Evolutionary conservation across 2,113 vertebrate species (phyloP).

Genomic region (Pteruthius melanotis): DNA sequence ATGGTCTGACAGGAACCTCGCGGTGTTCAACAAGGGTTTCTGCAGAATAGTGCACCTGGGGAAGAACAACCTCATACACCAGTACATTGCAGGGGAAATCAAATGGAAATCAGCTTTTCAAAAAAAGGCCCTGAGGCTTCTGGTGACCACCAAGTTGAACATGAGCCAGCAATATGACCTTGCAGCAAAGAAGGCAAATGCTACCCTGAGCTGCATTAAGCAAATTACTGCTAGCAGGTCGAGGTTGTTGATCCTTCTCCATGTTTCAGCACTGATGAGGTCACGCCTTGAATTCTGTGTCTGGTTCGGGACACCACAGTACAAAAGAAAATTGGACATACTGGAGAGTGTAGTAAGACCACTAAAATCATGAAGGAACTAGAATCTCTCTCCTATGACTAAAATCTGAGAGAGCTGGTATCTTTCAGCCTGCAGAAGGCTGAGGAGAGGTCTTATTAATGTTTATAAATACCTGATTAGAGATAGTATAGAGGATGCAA

Average conservation of each 20-base stretch:
- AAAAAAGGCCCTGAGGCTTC: not conserved
- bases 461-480: not conserved
- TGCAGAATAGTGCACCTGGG: not conserved
- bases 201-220: not conserved
- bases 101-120: not conserved
- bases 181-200: not conserved
- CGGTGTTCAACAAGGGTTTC: not conserved
- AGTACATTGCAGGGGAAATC: not conserved
- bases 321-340: not conserved
- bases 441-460: not conserved
- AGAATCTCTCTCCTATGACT: not conserved
- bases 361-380: not conserved
- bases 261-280: not conserved
- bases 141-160: not conserved
- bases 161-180: not conserved
- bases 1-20: not conserved
- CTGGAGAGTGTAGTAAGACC: not conserved
- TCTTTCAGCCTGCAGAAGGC: not conserved
- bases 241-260: not conserved
- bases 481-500: not conserved
- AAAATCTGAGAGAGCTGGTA: not conserved
- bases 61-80: not conserved
- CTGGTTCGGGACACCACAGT: not conserved
- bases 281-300: not conserved
- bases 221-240: not conserved